Evolutionary conservation across 2,113 vertebrate genomes (phyloP).

Genomic region (Anarrhichthys ocellatus): DNA sequence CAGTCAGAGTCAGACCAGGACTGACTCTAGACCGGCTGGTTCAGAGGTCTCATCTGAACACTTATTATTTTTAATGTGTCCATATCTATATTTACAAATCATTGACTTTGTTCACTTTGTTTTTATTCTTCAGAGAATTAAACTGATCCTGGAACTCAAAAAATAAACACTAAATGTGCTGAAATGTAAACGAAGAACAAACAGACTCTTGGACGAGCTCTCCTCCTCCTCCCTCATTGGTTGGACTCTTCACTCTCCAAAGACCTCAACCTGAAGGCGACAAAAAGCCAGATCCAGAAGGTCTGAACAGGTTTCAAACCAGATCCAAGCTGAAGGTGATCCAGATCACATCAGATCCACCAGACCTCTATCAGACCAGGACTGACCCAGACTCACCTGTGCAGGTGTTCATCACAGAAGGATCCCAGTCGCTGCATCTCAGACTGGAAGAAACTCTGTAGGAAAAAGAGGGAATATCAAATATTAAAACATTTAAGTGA

Average conservation of each 20-base stretch:
- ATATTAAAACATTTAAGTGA: no score
- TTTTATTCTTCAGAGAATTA: constrained; percentile 8
- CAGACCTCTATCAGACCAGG: not conserved
- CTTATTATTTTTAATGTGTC: no score
- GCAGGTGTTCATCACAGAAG: constrained; percentile 83
- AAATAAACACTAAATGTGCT: not conserved
- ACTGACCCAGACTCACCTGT: constrained; percentile 78
- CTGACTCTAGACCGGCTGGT: not conserved
- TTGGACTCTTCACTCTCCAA: not conserved
- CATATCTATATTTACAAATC: no score
- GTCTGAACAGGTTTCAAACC: not conserved
- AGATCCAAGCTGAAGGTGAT: not conserved
- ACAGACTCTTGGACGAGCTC: no score
- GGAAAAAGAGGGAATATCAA: constrained; percentile 8
- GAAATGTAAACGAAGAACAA: not conserved
- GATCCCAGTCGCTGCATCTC: constrained; percentile 81
- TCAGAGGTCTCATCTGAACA: not conserved
- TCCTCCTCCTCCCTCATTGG: no score
- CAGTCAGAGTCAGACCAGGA: not conserved
- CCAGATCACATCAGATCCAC: not conserved
- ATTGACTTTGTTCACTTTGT: not conserved
- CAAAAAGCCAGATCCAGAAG: not conserved
- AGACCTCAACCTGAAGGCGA: constrained; percentile 42
- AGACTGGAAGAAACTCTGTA: constrained; percentile 86
- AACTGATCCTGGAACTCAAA: not conserved